A percentile compares a stretch with the other conserved stretches of the same genome.
phyloP scores from a whole-genome alignment of 2,113 vertebrate species.

The Macroglossus sobrinus region DNA sequence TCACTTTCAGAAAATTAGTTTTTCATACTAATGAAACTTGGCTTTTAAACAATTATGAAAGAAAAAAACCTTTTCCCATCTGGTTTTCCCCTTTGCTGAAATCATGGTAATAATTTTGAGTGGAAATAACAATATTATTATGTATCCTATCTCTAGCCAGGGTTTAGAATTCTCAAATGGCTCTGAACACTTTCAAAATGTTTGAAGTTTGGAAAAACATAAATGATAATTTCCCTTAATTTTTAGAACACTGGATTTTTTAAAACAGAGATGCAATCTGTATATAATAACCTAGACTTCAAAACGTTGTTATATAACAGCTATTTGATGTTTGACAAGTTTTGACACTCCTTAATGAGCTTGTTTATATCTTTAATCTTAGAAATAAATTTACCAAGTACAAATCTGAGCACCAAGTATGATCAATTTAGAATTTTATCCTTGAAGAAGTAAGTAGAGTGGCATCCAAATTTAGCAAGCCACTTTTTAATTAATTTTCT shows the following conservation, averaged over 20 bases:
- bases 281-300: constrained; percentile 57
- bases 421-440: constrained; percentile 17
- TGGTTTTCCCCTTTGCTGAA: constrained; percentile 70
- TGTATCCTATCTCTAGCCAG: background rate
- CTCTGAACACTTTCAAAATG: constrained; percentile 1
- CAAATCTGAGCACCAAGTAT: background rate
- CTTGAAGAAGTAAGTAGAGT: background rate
- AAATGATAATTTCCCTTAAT: constrained; percentile 46
- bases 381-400: constrained; percentile 59
- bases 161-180: constrained; percentile 42
- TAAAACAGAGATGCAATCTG: constrained; percentile 45
- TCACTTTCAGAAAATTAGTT: constrained; percentile 46
- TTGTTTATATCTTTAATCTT: constrained; percentile 63
- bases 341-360: constrained; percentile 66
- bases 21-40: constrained; percentile 56
- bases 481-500: constrained; percentile 7
- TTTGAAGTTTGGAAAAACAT: constrained; percentile 39
- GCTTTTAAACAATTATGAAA: constrained; percentile 68
- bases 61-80: constrained; percentile 65
- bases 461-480: constrained; percentile 31
- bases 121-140: constrained; percentile 49
- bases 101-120: constrained; percentile 67
- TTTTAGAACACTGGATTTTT: constrained; percentile 28
- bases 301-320: constrained; percentile 53
- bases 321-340: constrained; percentile 62